A percentile compares a stretch with the other conserved stretches of the same genome.
These are phyloP conservation scores for Melozone crissalis DNA, from an alignment of 2,113 vertebrate species.

Conservation along the genomic window DNA sequence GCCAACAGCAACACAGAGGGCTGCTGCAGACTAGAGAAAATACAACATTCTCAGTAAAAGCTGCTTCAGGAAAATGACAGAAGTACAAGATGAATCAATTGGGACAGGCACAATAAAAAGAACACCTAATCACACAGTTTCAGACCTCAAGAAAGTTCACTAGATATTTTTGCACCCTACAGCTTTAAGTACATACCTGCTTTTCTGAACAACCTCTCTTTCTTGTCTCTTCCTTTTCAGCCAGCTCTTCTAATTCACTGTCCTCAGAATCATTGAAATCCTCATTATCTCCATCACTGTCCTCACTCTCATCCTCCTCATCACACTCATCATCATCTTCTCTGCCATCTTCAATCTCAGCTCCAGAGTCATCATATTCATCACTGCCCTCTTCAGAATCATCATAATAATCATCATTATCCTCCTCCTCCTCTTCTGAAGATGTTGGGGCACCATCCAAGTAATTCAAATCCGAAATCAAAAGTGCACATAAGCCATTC, in stretches of 20 bases:
- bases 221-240: conserved; percentile 73
- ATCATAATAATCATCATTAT: neutral
- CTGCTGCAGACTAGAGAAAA: conserved; percentile 89
- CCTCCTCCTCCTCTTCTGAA: conserved; percentile 74
- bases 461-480: conserved; percentile 91
- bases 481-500: conserved; percentile 88
- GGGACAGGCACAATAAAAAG: neutral
- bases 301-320: conserved; percentile 75
- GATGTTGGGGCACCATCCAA: conserved; percentile 65
- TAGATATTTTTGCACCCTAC: neutral
- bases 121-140: neutral
- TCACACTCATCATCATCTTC: conserved; percentile 83
- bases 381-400: conserved; percentile 71
- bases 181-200: conserved; percentile 78
- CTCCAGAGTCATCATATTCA: conserved; percentile 83
- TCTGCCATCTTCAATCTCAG: conserved; percentile 80
- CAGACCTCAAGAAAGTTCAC: neutral
- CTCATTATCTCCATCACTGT: conserved; percentile 77
- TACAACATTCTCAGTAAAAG: conserved; percentile 45
- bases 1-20: conserved; percentile 91
- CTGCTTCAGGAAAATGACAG: neutral
- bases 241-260: conserved; percentile 77
- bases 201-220: conserved; percentile 86
- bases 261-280: conserved; percentile 73
- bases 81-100: neutral